Conservation (phyloP, 2,797 vertebrate species). For the Kryptopterus vitreolus region DNA sequence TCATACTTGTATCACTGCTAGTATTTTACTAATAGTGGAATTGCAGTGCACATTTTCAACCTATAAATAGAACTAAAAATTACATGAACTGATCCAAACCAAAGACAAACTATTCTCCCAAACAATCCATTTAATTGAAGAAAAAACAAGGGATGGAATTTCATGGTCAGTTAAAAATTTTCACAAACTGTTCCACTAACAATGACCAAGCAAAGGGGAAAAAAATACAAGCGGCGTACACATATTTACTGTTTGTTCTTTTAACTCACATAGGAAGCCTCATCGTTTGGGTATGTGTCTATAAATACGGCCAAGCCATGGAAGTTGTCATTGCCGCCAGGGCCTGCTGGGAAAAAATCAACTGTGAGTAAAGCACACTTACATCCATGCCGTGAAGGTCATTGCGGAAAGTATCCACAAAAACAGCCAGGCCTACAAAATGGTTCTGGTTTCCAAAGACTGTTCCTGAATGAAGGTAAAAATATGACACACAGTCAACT, state of each 20-base stretch:
- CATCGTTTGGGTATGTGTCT: slow-evolving; percentile 96
- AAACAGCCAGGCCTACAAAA: slow-evolving; percentile 78
- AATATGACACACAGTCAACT: slow-evolving; percentile 57
- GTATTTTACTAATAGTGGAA: background rate
- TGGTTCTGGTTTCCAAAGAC: slow-evolving; percentile 80
- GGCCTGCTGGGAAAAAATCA: slow-evolving; percentile 78
- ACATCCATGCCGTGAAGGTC: slow-evolving; percentile 81
- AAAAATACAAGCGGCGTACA: slow-evolving; percentile 10
- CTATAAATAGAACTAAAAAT: background rate
- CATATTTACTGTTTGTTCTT: slow-evolving; percentile 49
- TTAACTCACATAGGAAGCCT: slow-evolving; percentile 87
- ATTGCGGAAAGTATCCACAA: slow-evolving; percentile 83
- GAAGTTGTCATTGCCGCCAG: slow-evolving; percentile 92
- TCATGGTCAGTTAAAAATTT: background rate
- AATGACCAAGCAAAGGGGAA: slow-evolving; percentile 23
- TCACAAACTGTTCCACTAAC: background rate
- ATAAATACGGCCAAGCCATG: slow-evolving; percentile 93
- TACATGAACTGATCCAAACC: background rate
- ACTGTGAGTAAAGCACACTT: slow-evolving; percentile 66
- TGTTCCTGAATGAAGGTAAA: slow-evolving; percentile 71
- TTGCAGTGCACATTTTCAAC: background rate
- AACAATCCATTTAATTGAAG: slow-evolving; percentile 34
- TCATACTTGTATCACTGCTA: background rate
- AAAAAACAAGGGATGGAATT: background rate
- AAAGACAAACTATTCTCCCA: background rate